A percentile compares a stretch with the other conserved stretches of the same genome.
Conservation (phyloP, 2,113 vertebrate species). For the Maccullochella peelii region DNA sequence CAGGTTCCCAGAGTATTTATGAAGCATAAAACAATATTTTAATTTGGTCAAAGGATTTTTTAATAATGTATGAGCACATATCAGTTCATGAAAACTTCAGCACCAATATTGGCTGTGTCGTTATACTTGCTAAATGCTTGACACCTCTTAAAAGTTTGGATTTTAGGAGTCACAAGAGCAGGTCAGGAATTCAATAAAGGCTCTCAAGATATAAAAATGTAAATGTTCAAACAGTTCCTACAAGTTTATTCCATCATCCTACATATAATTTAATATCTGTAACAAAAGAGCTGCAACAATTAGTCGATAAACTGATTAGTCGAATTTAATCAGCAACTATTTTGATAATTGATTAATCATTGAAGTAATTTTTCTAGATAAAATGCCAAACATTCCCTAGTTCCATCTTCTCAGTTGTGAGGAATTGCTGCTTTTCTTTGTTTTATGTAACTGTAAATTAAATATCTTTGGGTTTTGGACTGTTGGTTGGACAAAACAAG, state of each 20-base stretch:
- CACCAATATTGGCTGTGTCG: constrained; percentile 4
- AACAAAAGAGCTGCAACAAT: background rate
- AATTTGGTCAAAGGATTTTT: constrained; percentile 58
- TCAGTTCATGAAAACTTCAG: constrained; percentile 42
- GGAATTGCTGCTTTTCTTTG: background rate
- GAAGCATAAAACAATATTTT: constrained; percentile 66
- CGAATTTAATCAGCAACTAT: background rate
- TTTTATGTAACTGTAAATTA: background rate
- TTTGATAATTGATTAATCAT: background rate
- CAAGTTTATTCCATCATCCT: background rate
- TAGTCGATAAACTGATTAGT: background rate
- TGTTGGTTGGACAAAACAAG: background rate
- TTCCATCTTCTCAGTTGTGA: background rate
- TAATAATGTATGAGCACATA: constrained; percentile 30
- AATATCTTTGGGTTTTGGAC: background rate
- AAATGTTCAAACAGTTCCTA: background rate
- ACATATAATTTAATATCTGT: background rate
- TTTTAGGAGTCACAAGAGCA: background rate
- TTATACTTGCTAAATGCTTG: background rate
- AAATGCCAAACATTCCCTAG: background rate
- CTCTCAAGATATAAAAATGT: background rate
- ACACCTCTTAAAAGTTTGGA: constrained; percentile 11
- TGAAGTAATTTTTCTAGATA: background rate
- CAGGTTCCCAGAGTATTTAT: constrained; percentile 59
- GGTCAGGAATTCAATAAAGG: background rate